A percentile compares a stretch with the other conserved stretches of the same genome.
Evolutionary conservation across 2,113 vertebrate species (phyloP).

Genomic region (Scopus umbretta): DNA sequence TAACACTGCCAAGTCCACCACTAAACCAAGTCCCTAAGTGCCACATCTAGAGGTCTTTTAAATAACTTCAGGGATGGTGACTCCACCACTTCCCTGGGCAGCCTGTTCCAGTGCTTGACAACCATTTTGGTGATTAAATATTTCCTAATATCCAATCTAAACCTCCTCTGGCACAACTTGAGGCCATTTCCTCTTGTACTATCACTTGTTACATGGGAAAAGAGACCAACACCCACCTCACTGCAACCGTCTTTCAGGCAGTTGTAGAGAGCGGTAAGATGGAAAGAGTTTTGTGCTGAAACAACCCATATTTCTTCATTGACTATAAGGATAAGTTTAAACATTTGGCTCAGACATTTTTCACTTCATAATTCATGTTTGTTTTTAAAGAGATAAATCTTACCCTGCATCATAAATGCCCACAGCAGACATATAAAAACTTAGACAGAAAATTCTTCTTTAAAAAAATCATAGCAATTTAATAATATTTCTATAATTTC

Average conservation of each 20-base stretch:
- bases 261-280: neutral
- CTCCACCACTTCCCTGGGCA: neutral
- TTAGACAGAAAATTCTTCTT: neutral
- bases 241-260: neutral
- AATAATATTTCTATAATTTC: neutral
- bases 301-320: neutral
- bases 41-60: neutral
- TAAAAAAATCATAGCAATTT: neutral
- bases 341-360: neutral
- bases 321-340: neutral
- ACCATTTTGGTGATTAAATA: neutral
- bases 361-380: neutral
- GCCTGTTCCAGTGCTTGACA: neutral
- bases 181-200: neutral
- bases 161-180: neutral
- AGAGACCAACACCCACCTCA: rapidly evolving
- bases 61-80: neutral
- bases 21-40: neutral
- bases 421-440: neutral
- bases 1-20: neutral
- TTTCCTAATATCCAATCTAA: neutral
- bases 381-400: neutral
- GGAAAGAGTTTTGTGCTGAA: neutral
- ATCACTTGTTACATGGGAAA: neutral
- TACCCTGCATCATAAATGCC: neutral